Base-by-base conservation (phyloP, 2,113 vertebrate genomes). In the Pseudorasbora parva region DNA sequence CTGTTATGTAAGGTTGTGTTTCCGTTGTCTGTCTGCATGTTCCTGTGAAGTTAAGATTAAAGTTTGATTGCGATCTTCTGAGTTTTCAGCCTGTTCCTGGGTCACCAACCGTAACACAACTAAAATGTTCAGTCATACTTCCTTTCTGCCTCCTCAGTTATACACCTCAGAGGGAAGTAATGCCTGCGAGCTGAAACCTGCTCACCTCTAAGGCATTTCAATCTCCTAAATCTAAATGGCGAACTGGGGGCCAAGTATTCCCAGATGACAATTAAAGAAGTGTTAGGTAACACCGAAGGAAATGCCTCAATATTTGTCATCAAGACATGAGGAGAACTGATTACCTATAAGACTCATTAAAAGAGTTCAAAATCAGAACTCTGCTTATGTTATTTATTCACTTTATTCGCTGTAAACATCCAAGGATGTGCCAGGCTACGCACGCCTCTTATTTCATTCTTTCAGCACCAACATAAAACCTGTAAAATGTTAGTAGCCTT, bases 181-280 rank as follows among this genome's bases (percentile, higher is more conserved):
- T 23, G 51, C 49, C 51, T 62, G 30, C 37, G 51, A 45, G 3
- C 83, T 69, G 73, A 68, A 37, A 75, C 74, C 83, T 82, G 37
- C 78, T 86, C 43, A 82, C 87, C 64, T 75, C 77, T 59, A 62
- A 56, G 71, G 62, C 60, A 57, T 51, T 30, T n/a, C 49, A 45
- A 74, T 43, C 59, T 81, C 23, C 74, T 79, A 72, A 76, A 83
- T 83, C 49, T 69, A 76, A 71, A 77, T 59, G 17, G 21, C 66
- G 54, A 17, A 54, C 41, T 75, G 45, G 12, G n/a, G 30, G 41
- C 51, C 51, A 69, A 71, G 56, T 54, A 62, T 59, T 30, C 59
- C 78, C n/a, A 12, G 5, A 23, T 68, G 71, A 25, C 77, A 84
- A 77, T 75, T 51, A 69, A 68, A 25, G 5, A 21, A 68, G 49